A percentile compares a stretch with the other conserved stretches of the same genome.
These are phyloP conservation scores for Exephanes ischioxanthus DNA, from an alignment of 2,888 invertebrate species.

Conservation along the genomic window DNA sequence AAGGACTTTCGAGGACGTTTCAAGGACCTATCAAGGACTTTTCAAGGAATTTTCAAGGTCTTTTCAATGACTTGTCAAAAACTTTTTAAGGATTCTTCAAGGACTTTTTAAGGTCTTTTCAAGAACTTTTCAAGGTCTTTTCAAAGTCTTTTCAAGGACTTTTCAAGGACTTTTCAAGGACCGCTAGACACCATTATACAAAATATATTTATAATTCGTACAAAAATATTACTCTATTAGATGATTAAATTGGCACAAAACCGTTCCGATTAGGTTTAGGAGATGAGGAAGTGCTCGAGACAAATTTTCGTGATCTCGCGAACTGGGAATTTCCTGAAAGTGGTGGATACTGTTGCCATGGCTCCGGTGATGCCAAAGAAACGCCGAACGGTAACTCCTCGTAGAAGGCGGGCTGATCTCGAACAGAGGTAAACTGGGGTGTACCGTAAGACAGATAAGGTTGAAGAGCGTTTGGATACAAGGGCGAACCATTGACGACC, in stretches of 20 bases:
- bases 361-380: conserved; percentile 43
- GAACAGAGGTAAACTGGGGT: conserved; percentile 31
- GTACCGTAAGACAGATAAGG: conserved; percentile 26
- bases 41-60: too few relatives aligned
- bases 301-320: conserved; percentile 51
- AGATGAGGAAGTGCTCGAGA: background rate
- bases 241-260: conserved; percentile 52
- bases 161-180: background rate
- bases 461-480: conserved; percentile 10
- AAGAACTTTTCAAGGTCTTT: too few relatives aligned
- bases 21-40: too few relatives aligned
- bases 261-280: conserved; percentile 30
- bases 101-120: too few relatives aligned
- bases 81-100: too few relatives aligned
- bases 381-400: conserved; percentile 22
- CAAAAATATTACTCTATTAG: background rate
- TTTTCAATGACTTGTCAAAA: too few relatives aligned
- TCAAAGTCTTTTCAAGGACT: too few relatives aligned
- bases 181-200: background rate
- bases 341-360: conserved; percentile 54
- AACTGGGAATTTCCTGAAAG: background rate
- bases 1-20: too few relatives aligned
- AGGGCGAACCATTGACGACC: background rate
- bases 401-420: conserved; percentile 2
- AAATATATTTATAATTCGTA: background rate